These are phyloP conservation scores for Exephanes ischioxanthus DNA, from an alignment of 2,888 invertebrate genomes.

Conservation along the genomic window DNA sequence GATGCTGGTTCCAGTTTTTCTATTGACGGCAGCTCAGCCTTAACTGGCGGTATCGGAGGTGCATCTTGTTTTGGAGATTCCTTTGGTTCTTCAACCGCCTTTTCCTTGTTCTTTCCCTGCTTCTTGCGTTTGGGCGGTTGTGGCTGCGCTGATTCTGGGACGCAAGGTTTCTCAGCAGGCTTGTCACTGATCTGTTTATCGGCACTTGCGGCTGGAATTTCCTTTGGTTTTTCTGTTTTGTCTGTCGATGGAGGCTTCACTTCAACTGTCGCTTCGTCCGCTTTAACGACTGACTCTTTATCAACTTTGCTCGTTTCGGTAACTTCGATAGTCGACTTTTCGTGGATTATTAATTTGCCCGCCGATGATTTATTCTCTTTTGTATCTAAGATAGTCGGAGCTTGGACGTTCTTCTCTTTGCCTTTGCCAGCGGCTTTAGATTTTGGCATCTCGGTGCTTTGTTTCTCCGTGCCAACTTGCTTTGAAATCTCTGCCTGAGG, in stretches of 20 bases:
- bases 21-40: conserved; percentile 33
- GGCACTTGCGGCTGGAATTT: neutral
- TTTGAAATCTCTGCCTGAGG: conserved; percentile 20
- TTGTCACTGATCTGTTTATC: conserved; percentile 9
- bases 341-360: conserved; percentile 20
- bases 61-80: conserved; percentile 75
- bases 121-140: conserved; percentile 68
- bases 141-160: conserved; percentile 55
- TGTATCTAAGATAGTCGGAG: neutral
- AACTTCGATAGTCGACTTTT: neutral
- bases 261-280: conserved; percentile 32
- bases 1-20: conserved; percentile 53
- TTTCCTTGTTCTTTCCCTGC: conserved; percentile 71
- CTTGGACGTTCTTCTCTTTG: conserved; percentile 51
- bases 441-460: neutral
- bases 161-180: neutral
- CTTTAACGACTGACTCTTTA: conserved; percentile 11
- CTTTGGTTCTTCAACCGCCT: conserved; percentile 75
- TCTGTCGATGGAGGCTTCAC: neutral
- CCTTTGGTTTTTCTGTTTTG: conserved; percentile 22
- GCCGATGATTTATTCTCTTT: conserved; percentile 33
- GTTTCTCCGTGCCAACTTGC: conserved; percentile 2
- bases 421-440: conserved; percentile 20
- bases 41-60: conserved; percentile 71
- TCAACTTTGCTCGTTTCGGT: conserved; percentile 69